Base-by-base conservation (phyloP, 2,113 vertebrate species). In the Pollachius pollachius region DNA sequence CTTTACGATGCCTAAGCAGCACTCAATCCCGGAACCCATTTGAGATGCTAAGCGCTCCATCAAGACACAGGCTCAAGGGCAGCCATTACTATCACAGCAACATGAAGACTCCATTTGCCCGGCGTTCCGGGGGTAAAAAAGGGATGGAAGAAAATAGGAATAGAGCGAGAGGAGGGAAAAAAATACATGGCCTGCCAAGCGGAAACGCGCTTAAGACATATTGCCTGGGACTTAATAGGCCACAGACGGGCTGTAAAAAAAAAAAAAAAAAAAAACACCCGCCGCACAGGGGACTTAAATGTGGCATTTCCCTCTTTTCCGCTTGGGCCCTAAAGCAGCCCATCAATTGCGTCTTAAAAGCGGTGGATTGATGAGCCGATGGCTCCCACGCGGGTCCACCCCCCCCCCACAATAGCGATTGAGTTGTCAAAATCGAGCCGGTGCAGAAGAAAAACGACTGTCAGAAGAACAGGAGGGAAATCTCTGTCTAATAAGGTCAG, bases 21-120 rank as follows among this genome's bases (percentile, higher is more conserved):
- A 77, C 75, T 83, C 72, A 67, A 76, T 85, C 79, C 72, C 78
- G 67, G 80, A 81, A 86, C 73, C 75, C 81, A 68, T 84, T 85
- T 72, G 64, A 69, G 77, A 78, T 15, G 27, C 85, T 85, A 72
- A 84, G 81, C 85, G 80, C 88, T 85, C 80, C 80, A 86, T 90
- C 85, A 85, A 74, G 60, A 75, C 68, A 57, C 64, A 15, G 67
- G 82, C 89, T 85, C 81, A 89, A 87, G 86, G 84, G 84, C 89
- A 87, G 78, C 80, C 79, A 87, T 90, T 89, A 90, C 88, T 83
- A 82, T 82, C 77, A 84, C 72, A 7, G 85, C 85, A 88, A 70
- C 75, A 73, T 74, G 82, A 87, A 76, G 83, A 87, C 71, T 88
- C 87, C 69, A 85, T 90, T 88, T 81, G 72, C 87, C 67, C 64